Conservation (phyloP, 2,888 invertebrate species). For the Sinohyriopsis cumingii region DNA sequence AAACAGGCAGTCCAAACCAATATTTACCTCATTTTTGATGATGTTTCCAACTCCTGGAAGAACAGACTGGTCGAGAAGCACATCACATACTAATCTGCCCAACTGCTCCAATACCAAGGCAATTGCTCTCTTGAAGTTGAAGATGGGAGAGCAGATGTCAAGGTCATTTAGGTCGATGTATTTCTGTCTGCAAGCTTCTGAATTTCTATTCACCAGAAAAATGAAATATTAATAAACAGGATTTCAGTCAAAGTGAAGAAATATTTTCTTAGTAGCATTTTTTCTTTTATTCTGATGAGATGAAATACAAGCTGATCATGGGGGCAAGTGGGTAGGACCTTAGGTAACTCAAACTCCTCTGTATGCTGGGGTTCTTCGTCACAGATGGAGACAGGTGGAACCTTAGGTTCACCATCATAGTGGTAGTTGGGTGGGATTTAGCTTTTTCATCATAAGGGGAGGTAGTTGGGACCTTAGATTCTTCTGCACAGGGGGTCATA, state of each 20-base stretch:
- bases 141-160: conserved; percentile 55
- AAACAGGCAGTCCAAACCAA: neutral
- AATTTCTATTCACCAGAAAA: conserved; percentile 27
- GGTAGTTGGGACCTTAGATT: too few species aligned
- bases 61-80: conserved; percentile 62
- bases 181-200: conserved; percentile 36
- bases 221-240: neutral
- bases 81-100: conserved; percentile 59
- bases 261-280: neutral
- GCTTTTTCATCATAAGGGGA: too few species aligned
- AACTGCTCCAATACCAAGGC: conserved; percentile 42
- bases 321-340: too few species aligned
- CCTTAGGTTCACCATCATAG: too few species aligned
- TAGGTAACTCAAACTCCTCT: too few species aligned
- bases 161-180: conserved; percentile 43
- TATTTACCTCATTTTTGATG: conserved; percentile 64
- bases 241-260: neutral
- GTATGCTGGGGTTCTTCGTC: too few species aligned
- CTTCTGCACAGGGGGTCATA: too few species aligned
- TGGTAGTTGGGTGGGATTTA: too few species aligned
- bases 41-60: conserved; percentile 68
- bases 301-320: neutral
- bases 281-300: neutral
- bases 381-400: too few species aligned
- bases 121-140: conserved; percentile 51